Base-by-base conservation (phyloP, 2,113 vertebrate genomes). In the Scytalopus superciliaris region DNA sequence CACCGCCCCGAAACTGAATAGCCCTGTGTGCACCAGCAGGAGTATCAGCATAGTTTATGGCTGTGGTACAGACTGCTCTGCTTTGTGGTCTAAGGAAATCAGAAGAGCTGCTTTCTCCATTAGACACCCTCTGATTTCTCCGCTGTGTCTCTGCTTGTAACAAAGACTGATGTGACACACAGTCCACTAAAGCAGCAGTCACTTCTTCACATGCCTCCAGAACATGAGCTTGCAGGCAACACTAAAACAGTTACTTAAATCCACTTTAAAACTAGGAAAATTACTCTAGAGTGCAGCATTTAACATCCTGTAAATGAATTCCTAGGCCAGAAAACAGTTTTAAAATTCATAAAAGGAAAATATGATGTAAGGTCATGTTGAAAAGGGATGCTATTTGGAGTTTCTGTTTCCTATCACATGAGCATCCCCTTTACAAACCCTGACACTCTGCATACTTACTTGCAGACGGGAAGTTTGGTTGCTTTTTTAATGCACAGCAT, bases 1-100 rank as follows among this genome's bases (percentile, higher is more conserved):
- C 8, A 6, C 5, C n/a, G 10, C 33, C n/a, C 59, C 40, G 27
- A 64, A 80, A n/a, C 27, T 0, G 0, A 60, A 21, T 0, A 49
- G 19, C 44, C 27, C 79, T 15, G 28, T 14, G 35, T 2, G 7
- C 42, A 19, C 10, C 30, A 53, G 52, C 56, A 67, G 52, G 17
- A 81, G 3, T 39, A 17, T 23, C 25, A 10, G 28, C 7, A 1
- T 12, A 30, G 15, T 39, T 78, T 44, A 52, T 37, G 35, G 9
- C 3, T 35, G 19, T 67, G 44, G n/a, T 3, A 31, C 2, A 7
- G 18, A 52, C n/a, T 2, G 7, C 44, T 63, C 73, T 42, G 3
- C 59, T 90, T 45, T 42, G 39, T 4, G 3, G 14, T 39, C 15
- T 39, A 56, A 21, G 57, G 33, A 83, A 47, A 30, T 16, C 40